Percentiles rank a stretch among this genome's conserved stretches.
These are phyloP conservation scores for Daboia siamensis DNA, from an alignment of 2,113 vertebrate species.

Conservation along the genomic window DNA sequence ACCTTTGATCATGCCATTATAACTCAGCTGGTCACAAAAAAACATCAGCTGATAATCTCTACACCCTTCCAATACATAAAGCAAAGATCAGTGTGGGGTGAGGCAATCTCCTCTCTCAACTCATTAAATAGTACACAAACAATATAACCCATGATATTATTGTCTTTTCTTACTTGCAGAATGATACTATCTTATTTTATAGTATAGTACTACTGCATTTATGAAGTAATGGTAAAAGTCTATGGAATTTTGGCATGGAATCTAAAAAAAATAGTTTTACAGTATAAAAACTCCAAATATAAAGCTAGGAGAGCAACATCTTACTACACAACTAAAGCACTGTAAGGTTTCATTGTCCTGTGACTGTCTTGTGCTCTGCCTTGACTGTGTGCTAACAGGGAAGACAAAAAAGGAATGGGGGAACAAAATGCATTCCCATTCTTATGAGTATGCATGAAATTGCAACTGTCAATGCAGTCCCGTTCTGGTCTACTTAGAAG, in stretches of 20 bases:
- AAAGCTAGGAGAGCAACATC: background rate
- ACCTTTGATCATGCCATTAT: background rate
- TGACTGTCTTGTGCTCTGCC: conserved; percentile 6
- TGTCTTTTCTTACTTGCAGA: background rate
- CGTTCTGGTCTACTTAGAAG: background rate
- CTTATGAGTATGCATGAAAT: background rate
- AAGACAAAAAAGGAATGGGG: background rate
- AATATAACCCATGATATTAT: background rate
- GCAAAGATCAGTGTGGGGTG: background rate
- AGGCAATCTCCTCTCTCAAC: conserved; percentile 13
- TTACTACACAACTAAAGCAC: background rate
- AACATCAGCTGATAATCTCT: conserved; percentile 48
- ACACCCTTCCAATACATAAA: conserved; percentile 31
- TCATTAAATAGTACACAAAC: conserved; percentile 15
- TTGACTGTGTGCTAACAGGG: background rate
- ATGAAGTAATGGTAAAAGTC: fast-evolving
- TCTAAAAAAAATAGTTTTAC: fast-evolving
- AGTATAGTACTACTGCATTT: fast-evolving
- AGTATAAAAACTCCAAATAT: background rate
- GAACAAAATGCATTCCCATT: background rate
- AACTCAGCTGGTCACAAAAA: conserved; percentile 45
- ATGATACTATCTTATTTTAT: background rate
- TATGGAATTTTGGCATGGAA: background rate
- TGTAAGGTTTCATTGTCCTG: background rate
- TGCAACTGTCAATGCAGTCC: background rate